Evolutionary conservation across 1,140 invertebrate species (phyloP).

Genomic region (Drosophila aff.): DNA sequence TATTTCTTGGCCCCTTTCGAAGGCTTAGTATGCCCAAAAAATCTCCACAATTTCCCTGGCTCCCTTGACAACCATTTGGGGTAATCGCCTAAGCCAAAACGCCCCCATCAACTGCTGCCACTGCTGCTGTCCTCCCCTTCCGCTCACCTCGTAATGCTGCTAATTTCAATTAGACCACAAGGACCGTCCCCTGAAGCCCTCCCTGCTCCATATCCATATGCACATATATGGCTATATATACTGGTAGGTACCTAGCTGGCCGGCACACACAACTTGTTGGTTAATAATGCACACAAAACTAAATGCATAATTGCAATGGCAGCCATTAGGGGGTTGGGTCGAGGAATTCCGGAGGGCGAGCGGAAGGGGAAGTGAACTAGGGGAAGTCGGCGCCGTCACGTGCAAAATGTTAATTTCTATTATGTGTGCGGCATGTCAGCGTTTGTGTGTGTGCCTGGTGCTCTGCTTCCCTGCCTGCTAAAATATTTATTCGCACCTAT

Average conservation of each 20-base stretch:
- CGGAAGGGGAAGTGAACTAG: background rate
- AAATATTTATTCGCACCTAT: conserved; percentile 84
- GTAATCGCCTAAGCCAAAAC: conserved; percentile 38
- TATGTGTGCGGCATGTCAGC: conserved; percentile 60
- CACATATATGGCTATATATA: conserved; percentile 2
- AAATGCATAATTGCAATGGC: conserved; percentile 78
- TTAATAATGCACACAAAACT: conserved; percentile 84
- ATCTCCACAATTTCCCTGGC: conserved; percentile 16
- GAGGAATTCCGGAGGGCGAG: background rate
- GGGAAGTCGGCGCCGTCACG: conserved; percentile 59
- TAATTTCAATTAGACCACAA: conserved; percentile 79
- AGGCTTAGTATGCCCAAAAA: background rate
- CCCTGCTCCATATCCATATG: background rate
- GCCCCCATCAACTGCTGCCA: conserved; percentile 30
- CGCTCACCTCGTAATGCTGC: conserved; percentile 45
- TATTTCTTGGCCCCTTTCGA: background rate
- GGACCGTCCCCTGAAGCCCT: conserved; percentile 11
- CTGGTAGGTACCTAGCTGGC: conserved; percentile 19
- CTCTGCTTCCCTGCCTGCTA: conserved; percentile 49
- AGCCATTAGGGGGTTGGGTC: conserved; percentile 20
- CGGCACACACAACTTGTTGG: conserved; percentile 67
- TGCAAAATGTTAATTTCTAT: conserved; percentile 83
- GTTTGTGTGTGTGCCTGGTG: conserved; percentile 23
- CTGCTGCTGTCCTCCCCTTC: background rate
- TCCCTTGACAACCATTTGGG: conserved; percentile 34